phyloP scores from a whole-genome alignment of 2,797 vertebrate species.

The Aythya fuligula region DNA sequence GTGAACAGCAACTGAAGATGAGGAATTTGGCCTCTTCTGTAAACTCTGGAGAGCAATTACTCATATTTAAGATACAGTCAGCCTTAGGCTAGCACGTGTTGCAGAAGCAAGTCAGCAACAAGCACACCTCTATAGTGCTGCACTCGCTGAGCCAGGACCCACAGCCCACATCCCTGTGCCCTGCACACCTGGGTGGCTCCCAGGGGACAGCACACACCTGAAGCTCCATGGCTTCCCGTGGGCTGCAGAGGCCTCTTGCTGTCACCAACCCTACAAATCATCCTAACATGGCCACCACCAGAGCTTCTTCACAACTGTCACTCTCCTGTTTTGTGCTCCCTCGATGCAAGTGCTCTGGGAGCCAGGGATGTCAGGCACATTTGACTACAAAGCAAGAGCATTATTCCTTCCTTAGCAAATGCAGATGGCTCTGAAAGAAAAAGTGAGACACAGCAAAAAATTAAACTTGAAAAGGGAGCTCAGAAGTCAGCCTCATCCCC shows the following conservation, averaged over 20 bases:
- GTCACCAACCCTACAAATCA: background rate
- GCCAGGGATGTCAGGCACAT: background rate
- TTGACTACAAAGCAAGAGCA: background rate
- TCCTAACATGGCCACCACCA: accelerated
- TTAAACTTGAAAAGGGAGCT: background rate
- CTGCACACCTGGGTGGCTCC: accelerated
- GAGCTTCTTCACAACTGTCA: background rate
- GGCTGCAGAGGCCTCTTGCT: background rate
- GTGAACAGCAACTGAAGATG: background rate
- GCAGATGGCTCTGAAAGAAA: background rate
- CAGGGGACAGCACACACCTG: accelerated
- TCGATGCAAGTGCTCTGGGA: background rate
- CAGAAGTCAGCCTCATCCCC: background rate
- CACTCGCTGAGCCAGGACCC: background rate
- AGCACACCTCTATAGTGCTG: background rate
- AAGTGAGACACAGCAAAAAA: background rate
- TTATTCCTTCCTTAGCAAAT: background rate
- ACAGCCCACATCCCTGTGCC: background rate
- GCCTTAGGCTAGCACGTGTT: background rate
- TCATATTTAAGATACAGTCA: background rate
- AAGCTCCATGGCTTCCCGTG: background rate
- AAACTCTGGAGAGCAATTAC: background rate
- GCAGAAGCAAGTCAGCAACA: background rate
- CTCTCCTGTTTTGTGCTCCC: background rate
- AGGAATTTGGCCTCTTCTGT: background rate